Conservation (phyloP, 1,140 invertebrate genomes). For the Papilio glaucus region DNA sequence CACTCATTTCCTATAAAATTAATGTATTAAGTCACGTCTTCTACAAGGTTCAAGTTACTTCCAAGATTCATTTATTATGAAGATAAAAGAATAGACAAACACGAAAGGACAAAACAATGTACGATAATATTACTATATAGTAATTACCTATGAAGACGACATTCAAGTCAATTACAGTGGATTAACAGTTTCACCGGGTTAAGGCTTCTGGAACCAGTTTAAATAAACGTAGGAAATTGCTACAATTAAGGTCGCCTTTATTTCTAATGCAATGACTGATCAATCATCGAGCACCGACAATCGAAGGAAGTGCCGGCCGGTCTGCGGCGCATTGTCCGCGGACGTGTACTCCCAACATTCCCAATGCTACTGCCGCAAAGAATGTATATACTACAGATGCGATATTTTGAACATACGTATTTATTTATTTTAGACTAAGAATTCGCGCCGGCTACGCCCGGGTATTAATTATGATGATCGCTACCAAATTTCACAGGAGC, state of each 20-base stretch:
- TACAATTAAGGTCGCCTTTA: conserved; percentile 72
- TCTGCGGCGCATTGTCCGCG: conserved; percentile 63
- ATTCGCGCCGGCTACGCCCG: no score
- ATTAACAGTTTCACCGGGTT: conserved; percentile 13
- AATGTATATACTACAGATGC: conserved; percentile 27
- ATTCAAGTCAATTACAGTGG: not conserved
- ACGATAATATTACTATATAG: not conserved
- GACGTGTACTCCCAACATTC: conserved; percentile 63
- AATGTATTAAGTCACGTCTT: no score
- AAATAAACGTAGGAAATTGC: conserved; percentile 71
- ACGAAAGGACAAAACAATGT: not conserved
- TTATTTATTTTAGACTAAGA: no score
- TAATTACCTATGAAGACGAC: not conserved
- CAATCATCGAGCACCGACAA: conserved; percentile 74
- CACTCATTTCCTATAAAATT: no score
- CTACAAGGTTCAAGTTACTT: no score
- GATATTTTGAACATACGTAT: not conserved
- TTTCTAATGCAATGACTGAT: conserved; percentile 79
- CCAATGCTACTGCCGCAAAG: conserved; percentile 43
- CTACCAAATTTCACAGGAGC: no score
- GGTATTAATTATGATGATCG: no score
- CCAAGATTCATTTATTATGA: no score
- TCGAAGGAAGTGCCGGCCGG: conserved; percentile 67
- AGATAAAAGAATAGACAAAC: no score
- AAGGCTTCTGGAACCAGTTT: conserved; percentile 56